Evolutionary conservation across 2,888 invertebrate species (phyloP), one percentile per base, ranked within the genome.

Genomic region (Sussaba pulchella): DNA sequence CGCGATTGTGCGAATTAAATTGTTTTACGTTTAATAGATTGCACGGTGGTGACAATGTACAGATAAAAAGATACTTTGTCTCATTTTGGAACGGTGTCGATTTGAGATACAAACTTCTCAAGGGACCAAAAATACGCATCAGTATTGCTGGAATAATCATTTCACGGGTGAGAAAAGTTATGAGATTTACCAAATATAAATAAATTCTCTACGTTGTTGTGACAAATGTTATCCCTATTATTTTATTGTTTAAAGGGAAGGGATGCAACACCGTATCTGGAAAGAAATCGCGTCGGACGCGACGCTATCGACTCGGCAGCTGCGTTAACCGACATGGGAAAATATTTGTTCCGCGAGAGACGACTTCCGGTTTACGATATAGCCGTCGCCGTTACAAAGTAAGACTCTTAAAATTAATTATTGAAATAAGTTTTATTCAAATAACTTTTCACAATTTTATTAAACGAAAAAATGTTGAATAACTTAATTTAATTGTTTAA

Each of bases 81-180:
- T 98, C 98, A 47, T 98, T 98, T 92, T 98, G 98, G 98, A 98
- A 98, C 92, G 98, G 98, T 59, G 98, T 98, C 17, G 98, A 98
- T 92, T 94, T 98, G 82, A 94, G 98, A 85, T 98, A 98, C 93
- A 98, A 98, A 90, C 94, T 98, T 86, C 94, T 98, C 69, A 97
- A 98, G 92, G 98, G 97, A 67, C 98, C 98, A 64, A 96, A 97
- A 93, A 97, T 98, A 92, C 94, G 98, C 88, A 97, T 98, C 91
- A 98, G 98, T 86, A 98, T 98, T 87, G 98, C 98, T 83, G 98
- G 98, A 88, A 98, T 98, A 92, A 98, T 98, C 88, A 98, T 98
- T 89, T 98, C 98, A 87, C 95, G 98, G 94, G 98, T 98, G 93
- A 95, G 96, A 94, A 76, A 61, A 80, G 59, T 1, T 43, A 41